phyloP scores from a whole-genome alignment of 2,113 vertebrate species.

The Suricata suricatta region DNA sequence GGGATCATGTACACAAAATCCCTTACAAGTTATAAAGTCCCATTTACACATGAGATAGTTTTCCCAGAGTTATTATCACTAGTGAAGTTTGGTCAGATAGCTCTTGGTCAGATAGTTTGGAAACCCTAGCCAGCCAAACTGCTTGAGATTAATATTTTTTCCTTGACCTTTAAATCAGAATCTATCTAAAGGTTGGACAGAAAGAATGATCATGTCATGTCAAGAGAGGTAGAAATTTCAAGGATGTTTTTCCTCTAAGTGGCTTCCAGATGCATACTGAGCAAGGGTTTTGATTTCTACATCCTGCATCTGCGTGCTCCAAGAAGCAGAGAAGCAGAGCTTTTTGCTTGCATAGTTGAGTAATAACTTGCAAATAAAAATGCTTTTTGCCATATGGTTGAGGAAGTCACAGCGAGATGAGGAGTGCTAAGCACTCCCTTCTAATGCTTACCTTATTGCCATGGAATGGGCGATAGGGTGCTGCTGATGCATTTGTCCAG shows the following conservation, averaged over 20 bases:
- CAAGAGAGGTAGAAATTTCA: background rate
- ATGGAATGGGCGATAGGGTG: background rate
- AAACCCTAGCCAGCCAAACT: background rate
- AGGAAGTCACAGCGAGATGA: background rate
- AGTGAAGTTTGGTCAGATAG: background rate
- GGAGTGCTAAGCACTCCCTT: background rate
- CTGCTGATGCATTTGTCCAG: background rate
- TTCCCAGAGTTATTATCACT: background rate
- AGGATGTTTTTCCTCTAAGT: background rate
- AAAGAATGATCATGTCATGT: background rate
- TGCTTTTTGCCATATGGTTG: background rate
- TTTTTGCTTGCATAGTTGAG: background rate
- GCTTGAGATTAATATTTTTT: background rate
- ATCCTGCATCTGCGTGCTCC: background rate
- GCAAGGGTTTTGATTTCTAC: background rate
- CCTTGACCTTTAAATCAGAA: constrained; percentile 28
- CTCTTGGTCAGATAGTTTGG: background rate
- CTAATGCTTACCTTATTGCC: background rate
- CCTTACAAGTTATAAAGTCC: background rate
- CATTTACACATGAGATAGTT: background rate
- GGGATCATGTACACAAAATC: background rate
- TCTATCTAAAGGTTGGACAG: background rate
- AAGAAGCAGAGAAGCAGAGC: background rate
- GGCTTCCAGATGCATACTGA: background rate
- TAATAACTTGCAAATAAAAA: constrained; percentile 37